phyloP scores from a whole-genome alignment of 2,888 invertebrate species.

The Drosophila gaucha region DNA sequence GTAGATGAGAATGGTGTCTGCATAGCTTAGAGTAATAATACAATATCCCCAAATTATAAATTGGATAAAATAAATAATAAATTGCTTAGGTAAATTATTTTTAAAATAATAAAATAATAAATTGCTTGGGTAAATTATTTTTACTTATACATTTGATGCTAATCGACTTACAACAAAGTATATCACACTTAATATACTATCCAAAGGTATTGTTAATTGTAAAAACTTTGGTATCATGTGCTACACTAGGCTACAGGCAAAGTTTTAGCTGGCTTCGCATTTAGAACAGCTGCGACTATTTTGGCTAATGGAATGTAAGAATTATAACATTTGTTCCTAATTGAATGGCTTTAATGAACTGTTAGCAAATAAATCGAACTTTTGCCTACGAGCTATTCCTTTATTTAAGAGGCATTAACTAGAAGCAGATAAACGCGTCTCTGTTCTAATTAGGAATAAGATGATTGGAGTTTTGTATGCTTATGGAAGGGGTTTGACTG shows the following conservation, averaged over 20 bases:
- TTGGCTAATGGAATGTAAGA: constrained; percentile 15
- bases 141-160: not conserved
- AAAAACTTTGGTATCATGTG: constrained; percentile 19
- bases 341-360: constrained; percentile 19
- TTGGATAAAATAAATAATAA: constrained; percentile 2
- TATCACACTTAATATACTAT: too few relatives aligned
- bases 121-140: constrained; percentile 3
- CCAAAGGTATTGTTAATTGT: not conserved
- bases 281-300: constrained; percentile 27
- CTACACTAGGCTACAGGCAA: not conserved
- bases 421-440: constrained; percentile 10
- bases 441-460: constrained; percentile 13
- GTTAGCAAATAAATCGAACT: constrained; percentile 9
- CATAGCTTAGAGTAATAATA: not conserved
- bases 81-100: constrained; percentile 2
- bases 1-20: constrained; percentile 14
- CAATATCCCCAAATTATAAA: constrained; percentile 1
- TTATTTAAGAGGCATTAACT: not conserved
- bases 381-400: constrained; percentile 2
- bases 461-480: not conserved
- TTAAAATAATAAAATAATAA: constrained; percentile 1
- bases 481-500: not conserved
- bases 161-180: too few relatives aligned
- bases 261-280: constrained; percentile 10
- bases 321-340: constrained; percentile 44